These are phyloP conservation scores for Leptoteleia sp. DNA, from an alignment of 1,140 invertebrate species.

Conservation along the genomic window DNA sequence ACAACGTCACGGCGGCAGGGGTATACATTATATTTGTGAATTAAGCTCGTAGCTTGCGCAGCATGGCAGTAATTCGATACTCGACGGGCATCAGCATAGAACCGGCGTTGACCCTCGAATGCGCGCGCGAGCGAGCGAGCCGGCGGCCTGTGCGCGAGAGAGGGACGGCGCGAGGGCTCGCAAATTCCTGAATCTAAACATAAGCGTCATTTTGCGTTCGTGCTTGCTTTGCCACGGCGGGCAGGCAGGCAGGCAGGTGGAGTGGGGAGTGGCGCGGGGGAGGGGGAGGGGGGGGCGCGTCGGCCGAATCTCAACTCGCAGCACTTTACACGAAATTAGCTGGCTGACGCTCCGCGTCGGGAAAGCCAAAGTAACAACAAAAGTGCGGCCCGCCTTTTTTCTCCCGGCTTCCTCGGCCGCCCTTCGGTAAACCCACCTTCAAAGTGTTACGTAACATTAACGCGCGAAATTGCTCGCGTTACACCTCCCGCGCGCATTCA, in stretches of 20 bases:
- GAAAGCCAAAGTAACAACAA: conserved; percentile 1
- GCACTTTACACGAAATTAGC: conserved; percentile 66
- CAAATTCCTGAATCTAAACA: conserved; percentile 77
- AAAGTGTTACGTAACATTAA: conserved; percentile 51
- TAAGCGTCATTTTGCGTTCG: conserved; percentile 69
- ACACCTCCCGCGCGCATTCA: conserved; percentile 17
- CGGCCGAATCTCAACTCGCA: conserved; percentile 56
- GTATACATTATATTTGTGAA: conserved; percentile 65
- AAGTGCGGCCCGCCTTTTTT: conserved; percentile 8
- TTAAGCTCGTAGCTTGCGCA: conserved; percentile 51
- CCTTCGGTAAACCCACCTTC: conserved; percentile 48
- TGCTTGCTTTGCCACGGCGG: conserved; percentile 58
- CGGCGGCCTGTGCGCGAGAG: conserved; percentile 21
- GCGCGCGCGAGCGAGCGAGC: conserved; percentile 31
- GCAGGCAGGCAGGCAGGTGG: no score
- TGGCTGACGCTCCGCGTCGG: conserved; percentile 29
- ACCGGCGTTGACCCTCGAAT: conserved; percentile 62
- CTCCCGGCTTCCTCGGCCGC: conserved; percentile 3
- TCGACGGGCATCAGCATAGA: conserved; percentile 52
- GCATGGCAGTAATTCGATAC: conserved; percentile 71
- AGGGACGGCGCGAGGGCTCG: conserved; percentile 57
- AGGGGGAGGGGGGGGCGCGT: conserved; percentile 46
- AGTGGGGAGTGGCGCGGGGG: no score
- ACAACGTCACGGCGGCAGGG: conserved; percentile 31
- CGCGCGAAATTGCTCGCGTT: conserved; percentile 39